A percentile compares a stretch with the other conserved stretches of the same genome.
These are phyloP conservation scores for Enteromius viviparus DNA, from an alignment of 2,797 vertebrate genomes.

Conservation along the genomic window DNA sequence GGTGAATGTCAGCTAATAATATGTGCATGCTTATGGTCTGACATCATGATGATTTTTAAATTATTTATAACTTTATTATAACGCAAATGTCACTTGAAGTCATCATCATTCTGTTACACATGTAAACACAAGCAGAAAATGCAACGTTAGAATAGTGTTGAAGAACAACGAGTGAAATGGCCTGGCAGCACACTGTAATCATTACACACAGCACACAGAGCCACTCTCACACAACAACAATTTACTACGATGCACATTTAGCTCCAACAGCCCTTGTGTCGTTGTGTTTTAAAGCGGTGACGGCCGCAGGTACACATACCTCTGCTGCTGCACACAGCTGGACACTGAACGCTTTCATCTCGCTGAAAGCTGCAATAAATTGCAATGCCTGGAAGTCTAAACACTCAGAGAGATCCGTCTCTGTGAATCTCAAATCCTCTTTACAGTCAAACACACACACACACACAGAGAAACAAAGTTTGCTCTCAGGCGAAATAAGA, in stretches of 20 bases:
- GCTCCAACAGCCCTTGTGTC: neutral
- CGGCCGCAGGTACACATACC: constrained; percentile 18
- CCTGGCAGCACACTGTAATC: neutral
- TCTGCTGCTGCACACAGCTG: constrained; percentile 39
- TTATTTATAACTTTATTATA: too few species aligned
- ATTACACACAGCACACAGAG: neutral
- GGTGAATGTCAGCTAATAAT: neutral
- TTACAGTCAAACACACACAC: constrained; percentile 24
- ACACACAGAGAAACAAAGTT: constrained; percentile 9
- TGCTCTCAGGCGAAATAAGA: constrained; percentile 19
- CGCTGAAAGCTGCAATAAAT: constrained; percentile 51
- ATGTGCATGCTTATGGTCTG: neutral
- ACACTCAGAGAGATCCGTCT: constrained; percentile 42
- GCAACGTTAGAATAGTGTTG: neutral
- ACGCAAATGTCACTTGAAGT: neutral
- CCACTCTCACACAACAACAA: neutral
- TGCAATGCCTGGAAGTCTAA: constrained; percentile 44
- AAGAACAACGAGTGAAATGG: neutral
- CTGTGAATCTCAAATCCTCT: constrained; percentile 47
- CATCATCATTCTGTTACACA: neutral
- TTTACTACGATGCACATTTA: constrained; percentile 13
- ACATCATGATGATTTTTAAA: neutral
- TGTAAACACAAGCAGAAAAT: constrained; percentile 2
- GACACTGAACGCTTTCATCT: constrained; percentile 42
- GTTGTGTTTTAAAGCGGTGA: neutral